Base-by-base conservation (phyloP, 2,797 vertebrate species). In the Cyprinodon diabolis region DNA sequence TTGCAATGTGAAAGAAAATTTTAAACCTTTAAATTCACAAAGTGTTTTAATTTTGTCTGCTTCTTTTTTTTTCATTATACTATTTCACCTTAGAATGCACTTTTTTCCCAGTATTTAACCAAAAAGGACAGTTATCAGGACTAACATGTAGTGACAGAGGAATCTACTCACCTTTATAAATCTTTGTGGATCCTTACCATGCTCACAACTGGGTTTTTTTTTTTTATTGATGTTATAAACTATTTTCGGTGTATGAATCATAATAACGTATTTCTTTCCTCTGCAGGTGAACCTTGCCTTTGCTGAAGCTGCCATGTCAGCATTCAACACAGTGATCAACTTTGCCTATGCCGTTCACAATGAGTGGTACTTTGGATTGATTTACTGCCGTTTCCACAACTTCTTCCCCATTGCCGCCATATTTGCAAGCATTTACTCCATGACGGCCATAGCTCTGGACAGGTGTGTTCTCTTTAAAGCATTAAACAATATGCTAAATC, bases 321-420 rank as follows among this genome's bases (percentile, higher is more conserved):
- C 96, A 0, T 96, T 98, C 91, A 98, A 98, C 86, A 96, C 97
- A 0, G 96, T 96, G 12, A 95, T 98, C 81, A 98, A 98, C 94
- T 98, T 98, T 81, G 93, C 95, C 88, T 98, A 98, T 15, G 95
- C 95, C 2, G 90, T 96, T 45, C 96, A 97, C 92, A 97, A 97
- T 25, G 96, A 96, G 87, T 98, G 97, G 97, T 98, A 98, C 93
- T 98, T 96, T 0, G 97, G 97, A n/a, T 74, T 88, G n/a, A 88
- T 92, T 72, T 98, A 98, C 93, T 98, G 97, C 90, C 96, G 96
- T 81, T 97, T 98, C 87, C 97, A 98, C 92, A 98, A 98, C 96
- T 97, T 98, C 94, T 98, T 98, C 88, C 97, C 97, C 66, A 96
- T 97, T 1, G 96, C 97, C 0, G 96, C 97, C 0, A 95, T 98